A percentile compares a stretch with the other conserved stretches of the same genome.
phyloP scores from a whole-genome alignment of 2,888 invertebrate species.

The Deladenus siricidicola region DNA sequence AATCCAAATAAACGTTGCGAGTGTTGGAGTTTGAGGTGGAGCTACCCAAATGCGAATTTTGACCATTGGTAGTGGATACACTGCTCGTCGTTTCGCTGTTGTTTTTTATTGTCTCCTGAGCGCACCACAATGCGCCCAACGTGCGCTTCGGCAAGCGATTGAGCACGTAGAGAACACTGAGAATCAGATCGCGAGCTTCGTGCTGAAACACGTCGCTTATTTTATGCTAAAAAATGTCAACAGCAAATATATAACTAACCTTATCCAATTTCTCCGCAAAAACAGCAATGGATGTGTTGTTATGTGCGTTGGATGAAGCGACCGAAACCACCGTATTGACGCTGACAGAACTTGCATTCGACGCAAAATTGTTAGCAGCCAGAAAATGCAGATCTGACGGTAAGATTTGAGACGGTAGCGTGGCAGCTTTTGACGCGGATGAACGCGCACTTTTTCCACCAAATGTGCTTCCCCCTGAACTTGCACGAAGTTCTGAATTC shows the following conservation, averaged over 20 bases:
- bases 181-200: slow-evolving; percentile 56
- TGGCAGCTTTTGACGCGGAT: slow-evolving; percentile 2
- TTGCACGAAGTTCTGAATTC: background rate
- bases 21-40: background rate
- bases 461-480: background rate
- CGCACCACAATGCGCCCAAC: slow-evolving; percentile 23
- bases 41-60: background rate
- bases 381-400: background rate
- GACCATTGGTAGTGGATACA: background rate
- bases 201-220: slow-evolving; percentile 29
- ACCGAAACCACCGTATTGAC: background rate
- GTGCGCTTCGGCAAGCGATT: slow-evolving; percentile 72
- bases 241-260: too few species aligned
- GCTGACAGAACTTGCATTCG: background rate
- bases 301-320: background rate
- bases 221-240: background rate
- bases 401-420: slow-evolving; percentile 2
- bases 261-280: slow-evolving; percentile 46
- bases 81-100: background rate
- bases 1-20: slow-evolving; percentile 16
- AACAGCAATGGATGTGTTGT: slow-evolving; percentile 5
- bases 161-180: slow-evolving; percentile 68
- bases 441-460: background rate
- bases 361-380: background rate
- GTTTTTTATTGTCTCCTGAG: slow-evolving; percentile 17